These are phyloP conservation scores for Anodontia alba DNA, from an alignment of 2,888 invertebrate species.

Conservation along the genomic window DNA sequence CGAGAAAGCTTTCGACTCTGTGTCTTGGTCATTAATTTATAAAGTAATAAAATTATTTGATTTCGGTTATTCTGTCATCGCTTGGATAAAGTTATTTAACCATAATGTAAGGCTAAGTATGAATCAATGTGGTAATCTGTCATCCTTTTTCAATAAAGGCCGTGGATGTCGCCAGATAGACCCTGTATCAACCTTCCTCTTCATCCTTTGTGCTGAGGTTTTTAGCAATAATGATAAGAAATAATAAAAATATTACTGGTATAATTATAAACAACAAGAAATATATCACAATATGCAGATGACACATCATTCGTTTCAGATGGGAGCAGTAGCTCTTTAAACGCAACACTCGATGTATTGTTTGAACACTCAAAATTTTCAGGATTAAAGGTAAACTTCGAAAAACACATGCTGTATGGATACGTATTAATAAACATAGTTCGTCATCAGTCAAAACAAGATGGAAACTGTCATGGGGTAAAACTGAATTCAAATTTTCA, in stretches of 20 bases:
- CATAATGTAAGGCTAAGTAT: not conserved
- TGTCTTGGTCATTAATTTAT: not conserved
- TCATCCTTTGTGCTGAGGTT: not conserved
- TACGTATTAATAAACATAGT: not conserved
- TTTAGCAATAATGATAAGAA: not conserved
- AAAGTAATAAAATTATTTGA: not conserved
- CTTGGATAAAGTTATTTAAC: not conserved
- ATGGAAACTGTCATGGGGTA: conserved; percentile 1
- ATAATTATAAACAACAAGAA: not conserved
- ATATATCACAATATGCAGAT: not conserved
- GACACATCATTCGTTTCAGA: not conserved
- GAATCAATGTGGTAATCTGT: not conserved
- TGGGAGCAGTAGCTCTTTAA: not conserved
- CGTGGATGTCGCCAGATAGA: not conserved
- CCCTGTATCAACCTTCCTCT: not conserved
- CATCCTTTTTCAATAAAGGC: not conserved
- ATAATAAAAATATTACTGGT: not conserved
- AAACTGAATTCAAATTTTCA: not conserved
- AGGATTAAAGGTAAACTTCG: not conserved
- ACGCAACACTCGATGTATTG: not conserved
- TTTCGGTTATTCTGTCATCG: not conserved
- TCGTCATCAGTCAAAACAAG: not conserved
- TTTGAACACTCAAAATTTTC: conserved; percentile 4
- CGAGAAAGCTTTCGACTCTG: not conserved
- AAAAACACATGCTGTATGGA: not conserved